Base-by-base conservation (phyloP, 2,797 vertebrate genomes). In the Anguilla obscura region DNA sequence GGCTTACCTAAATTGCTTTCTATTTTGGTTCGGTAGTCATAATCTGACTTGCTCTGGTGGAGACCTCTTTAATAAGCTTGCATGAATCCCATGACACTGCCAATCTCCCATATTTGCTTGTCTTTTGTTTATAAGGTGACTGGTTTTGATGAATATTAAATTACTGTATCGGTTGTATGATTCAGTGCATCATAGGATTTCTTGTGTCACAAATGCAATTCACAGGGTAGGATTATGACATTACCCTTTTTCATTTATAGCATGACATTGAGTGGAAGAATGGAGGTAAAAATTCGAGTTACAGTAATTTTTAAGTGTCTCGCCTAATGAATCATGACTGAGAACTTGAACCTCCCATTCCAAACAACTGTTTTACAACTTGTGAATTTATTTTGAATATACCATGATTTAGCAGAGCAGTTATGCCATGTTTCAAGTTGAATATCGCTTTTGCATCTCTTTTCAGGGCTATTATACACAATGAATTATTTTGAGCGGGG, bases 1-100 rank as follows among this genome's bases (percentile, higher is more conserved):
- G 84, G 84, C 52, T 50, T 74, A 86, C 86, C 87, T 88, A 89
- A 89, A 80, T 58, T 36, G 86, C 85, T 74, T 87, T 82, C 71
- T 69, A 83, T 89, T 86, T 88, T 76, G 85, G 84, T 87, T 82
- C 79, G 76, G 48, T 60, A 86, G 56, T 74, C 52, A 48, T 88
- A 88, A 86, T 89, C 87, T 87, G 79, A 84, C 69, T 71, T 82
- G 89, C 85, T 88, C 87, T 21, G 14, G 58, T 88, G 87, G 79
- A 89, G 87, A 83, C 76, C 50, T 69, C 50, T 56, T 52, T 86
- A 86, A 86, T 87, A 88, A 88, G 74, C 86, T 86, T 30, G 85
- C 58, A 4, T 54, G 56, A 52, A 85, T 83, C 60, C 85, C 86
- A 84, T 54, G 86, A 58, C 74, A 56, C 85, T 82, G 84, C n/a